Evolutionary conservation across 2,113 vertebrate species (phyloP).

Genomic region (Spea bombifrons): DNA sequence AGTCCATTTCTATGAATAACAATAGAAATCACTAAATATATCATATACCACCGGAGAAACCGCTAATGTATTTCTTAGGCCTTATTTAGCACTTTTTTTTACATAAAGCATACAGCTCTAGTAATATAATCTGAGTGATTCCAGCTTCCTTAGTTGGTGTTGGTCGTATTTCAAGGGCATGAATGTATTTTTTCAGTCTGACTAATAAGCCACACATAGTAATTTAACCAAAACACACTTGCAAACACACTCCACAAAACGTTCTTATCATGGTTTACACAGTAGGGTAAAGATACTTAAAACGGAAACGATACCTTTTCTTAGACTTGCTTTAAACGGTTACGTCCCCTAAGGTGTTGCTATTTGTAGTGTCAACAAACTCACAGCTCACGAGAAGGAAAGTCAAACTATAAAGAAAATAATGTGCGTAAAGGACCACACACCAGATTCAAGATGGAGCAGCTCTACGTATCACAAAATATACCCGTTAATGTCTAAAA

Average conservation of each 20-base stretch:
- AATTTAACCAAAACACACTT: conserved; percentile 3
- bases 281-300: background rate
- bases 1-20: conserved; percentile 20
- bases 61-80: conserved; percentile 40
- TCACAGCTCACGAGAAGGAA: background rate
- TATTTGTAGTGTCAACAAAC: conserved; percentile 20
- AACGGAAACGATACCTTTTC: conserved; percentile 3
- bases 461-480: background rate
- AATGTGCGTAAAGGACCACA: conserved; percentile 21
- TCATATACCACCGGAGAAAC: conserved; percentile 6
- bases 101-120: conserved; percentile 35
- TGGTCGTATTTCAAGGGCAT: conserved; percentile 37
- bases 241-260: conserved; percentile 6
- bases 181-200: conserved; percentile 23
- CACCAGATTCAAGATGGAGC: conserved; percentile 10
- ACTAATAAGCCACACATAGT: background rate
- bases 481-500: background rate
- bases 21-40: conserved; percentile 27
- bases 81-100: conserved; percentile 40
- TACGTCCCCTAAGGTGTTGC: conserved; percentile 26
- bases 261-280: conserved; percentile 14
- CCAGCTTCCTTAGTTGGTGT: conserved; percentile 14
- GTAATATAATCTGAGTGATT: conserved; percentile 34
- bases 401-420: conserved; percentile 11
- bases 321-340: conserved; percentile 17